Conservation (phyloP, 2,797 vertebrate species). For the Rhyacichthys aspro region DNA sequence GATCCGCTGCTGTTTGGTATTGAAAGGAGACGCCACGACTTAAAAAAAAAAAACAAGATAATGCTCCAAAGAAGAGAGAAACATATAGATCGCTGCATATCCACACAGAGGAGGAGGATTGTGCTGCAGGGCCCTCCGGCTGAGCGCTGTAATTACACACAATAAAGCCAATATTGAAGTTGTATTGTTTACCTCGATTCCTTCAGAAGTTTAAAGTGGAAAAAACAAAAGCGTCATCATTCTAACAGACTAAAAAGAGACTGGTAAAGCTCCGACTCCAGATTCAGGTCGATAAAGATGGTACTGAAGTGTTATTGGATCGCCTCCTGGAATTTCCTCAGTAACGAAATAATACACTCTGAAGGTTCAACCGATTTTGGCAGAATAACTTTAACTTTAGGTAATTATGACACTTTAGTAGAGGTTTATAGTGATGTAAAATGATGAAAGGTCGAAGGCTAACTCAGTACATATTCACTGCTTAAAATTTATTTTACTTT, state of each 20-base stretch:
- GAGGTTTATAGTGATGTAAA: no score
- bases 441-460: no score
- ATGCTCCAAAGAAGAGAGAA: constrained; percentile 38
- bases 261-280: background rate
- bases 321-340: no score
- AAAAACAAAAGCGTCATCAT: constrained; percentile 30
- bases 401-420: no score
- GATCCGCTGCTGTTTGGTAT: constrained; percentile 55
- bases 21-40: constrained; percentile 47
- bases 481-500: no score
- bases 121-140: constrained; percentile 36
- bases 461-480: no score
- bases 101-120: constrained; percentile 8
- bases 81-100: constrained; percentile 41
- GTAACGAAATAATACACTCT: no score
- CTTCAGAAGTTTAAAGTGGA: constrained; percentile 24
- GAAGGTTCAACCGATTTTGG: no score
- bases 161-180: constrained; percentile 53
- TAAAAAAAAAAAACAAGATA: constrained; percentile 46
- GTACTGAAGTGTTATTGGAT: background rate
- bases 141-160: constrained; percentile 51
- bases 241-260: constrained; percentile 22
- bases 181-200: constrained; percentile 52
- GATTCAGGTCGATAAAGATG: background rate
- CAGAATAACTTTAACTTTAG: no score